Base-by-base conservation (phyloP, 2,797 vertebrate species). In the Acrocephalus scirpaceus region DNA sequence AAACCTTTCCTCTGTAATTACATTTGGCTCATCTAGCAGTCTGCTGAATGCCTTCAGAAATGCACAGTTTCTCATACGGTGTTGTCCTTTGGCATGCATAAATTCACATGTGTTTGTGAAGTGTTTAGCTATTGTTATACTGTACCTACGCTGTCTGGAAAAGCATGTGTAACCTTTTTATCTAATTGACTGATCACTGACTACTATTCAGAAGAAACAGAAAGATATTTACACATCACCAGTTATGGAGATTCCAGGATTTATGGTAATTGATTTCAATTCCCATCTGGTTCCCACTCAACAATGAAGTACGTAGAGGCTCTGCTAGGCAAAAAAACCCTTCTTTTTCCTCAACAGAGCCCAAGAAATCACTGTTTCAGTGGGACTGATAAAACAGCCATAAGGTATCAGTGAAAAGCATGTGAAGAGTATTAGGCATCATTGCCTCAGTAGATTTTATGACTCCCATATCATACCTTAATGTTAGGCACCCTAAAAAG, bases 191-290 rank as follows among this genome's bases (percentile, higher is more conserved):
- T 97, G 93, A 95, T 96, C 97, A 97, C 73, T 96, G 89, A 96
- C 85, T 97, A 91, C 93, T 92, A 95, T 97, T 97, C 96, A 93
- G 94, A 97, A 95, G 91, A 96, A 91, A 96, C 92, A 95, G 95
- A 97, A 97, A 96, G 94, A 96, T 97, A 97, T 97, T 97, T 97
- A 97, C 96, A 97, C 96, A 96, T 97, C 96, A 96, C 96, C 94
- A 96, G 96, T 97, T 96, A 95, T 96, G 94, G 94, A 95, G 93
- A 94, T 90, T 96, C 66, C 83, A 97, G 92, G 96, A 97, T 97
- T 97, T 97, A 97, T 97, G 96, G 80, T 97, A 97, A 97, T 97
- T 97, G 96, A 97, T 97, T 97, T 96, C 95, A 96, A 96, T 97
- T 97, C 93, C 96, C 97, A 97, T 97, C 97, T 97, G 97, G 96